Conservation (phyloP, 2,113 vertebrate species). For the Lophius piscatorius region DNA sequence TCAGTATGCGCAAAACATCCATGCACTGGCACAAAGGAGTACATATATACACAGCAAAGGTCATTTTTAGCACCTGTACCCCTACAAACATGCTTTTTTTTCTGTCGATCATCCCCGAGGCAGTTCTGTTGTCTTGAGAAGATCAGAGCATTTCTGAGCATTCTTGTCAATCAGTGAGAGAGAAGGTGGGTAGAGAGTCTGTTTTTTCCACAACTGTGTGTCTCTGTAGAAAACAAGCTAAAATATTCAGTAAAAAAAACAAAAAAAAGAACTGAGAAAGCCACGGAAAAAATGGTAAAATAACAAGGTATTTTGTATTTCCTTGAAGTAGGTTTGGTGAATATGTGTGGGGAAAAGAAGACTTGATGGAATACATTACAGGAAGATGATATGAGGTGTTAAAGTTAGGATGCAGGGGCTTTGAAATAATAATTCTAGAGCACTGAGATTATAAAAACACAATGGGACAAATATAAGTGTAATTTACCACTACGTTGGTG, state of each 20-base stretch:
- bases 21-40: slow-evolving; percentile 61
- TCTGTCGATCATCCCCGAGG: slow-evolving; percentile 55
- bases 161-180: slow-evolving; percentile 23
- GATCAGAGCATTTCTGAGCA: slow-evolving; percentile 22
- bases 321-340: slow-evolving; percentile 13
- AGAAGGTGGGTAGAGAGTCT: slow-evolving; percentile 14
- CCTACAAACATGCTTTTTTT: slow-evolving; percentile 52
- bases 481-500: slow-evolving; percentile 54
- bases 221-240: slow-evolving; percentile 30
- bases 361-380: slow-evolving; percentile 22
- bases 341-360: not conserved
- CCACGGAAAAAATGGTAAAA: slow-evolving; percentile 1
- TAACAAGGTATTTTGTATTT: slow-evolving; percentile 26
- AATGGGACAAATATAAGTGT: slow-evolving; percentile 31
- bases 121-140: slow-evolving; percentile 44
- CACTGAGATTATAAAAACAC: slow-evolving; percentile 32
- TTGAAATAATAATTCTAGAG: slow-evolving; percentile 48
- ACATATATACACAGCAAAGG: slow-evolving; percentile 62
- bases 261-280: slow-evolving; percentile 5
- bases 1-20: slow-evolving; percentile 67
- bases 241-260: not conserved
- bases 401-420: not conserved
- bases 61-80: slow-evolving; percentile 68
- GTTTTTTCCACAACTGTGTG: slow-evolving; percentile 6
- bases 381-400: not conserved